Base-by-base conservation (phyloP, 1,140 invertebrate species). In the Hestina assimilis region DNA sequence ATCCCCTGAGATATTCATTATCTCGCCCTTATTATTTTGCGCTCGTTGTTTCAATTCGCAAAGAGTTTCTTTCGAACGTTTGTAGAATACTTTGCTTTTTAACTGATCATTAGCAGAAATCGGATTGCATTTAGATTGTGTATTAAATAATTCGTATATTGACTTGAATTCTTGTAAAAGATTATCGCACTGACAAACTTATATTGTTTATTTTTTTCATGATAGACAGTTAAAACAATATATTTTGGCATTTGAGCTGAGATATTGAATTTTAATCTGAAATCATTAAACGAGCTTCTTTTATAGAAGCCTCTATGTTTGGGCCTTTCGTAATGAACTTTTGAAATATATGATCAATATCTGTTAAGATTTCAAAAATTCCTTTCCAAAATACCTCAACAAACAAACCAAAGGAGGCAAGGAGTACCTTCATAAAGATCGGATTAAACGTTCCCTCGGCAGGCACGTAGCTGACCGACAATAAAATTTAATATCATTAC, bases 401-500 rank as follows among this genome's bases (percentile, higher is more conserved):
- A 53, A 43, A 43, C 51, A 53, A 40, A 21, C 26, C 28, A 14
- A 56, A 42, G 45, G 5, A 19, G 24, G 17, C 8, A 41, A 15
- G 43, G 14, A 21, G 48, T 35, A 52, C 20, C 35, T 55, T 45
- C 23, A 31, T 57, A 50, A 48, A 42, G 35, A 48, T 40, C 19
- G 50, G 41, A 54, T 48, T 54, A 48, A 60, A 31, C 15, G 38
- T 38, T 47, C 59, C 50, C 40, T 14, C 43, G 24, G 35, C 23
- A 40, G 38, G 20, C 50, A 60, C 55, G 59, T 65, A 60, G 53
- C 43, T 59, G 58, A 61, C 67, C 63, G 55, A 9, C 60, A 57
- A 61, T 67, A 52, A 70, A 70, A 63, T 65, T 63, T 63, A 66
- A 66, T 59, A 48, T 59, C 58, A 70, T 61, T 57, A 57, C 54